Percentiles rank a stretch among this genome's conserved stretches.
These are phyloP conservation scores for Pseudomyrmex dendroicus DNA, from an alignment of 1,140 invertebrate genomes.

Conservation along the genomic window DNA sequence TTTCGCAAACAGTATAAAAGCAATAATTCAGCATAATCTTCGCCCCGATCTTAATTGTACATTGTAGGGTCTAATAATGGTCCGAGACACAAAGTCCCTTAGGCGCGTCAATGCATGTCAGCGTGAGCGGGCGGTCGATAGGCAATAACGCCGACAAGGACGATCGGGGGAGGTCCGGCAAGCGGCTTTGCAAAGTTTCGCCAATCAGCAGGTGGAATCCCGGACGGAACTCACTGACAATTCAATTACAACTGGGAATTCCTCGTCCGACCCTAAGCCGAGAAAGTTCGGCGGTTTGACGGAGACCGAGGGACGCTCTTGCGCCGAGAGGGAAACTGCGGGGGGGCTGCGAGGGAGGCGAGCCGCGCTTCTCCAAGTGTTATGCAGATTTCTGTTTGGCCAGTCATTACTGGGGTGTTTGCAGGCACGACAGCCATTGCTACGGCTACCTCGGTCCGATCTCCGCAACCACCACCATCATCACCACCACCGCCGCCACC, in stretches of 20 bases:
- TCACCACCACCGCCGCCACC: neutral
- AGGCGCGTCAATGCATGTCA: slow-evolving; percentile 34
- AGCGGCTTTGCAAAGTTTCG: slow-evolving; percentile 74
- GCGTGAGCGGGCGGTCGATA: slow-evolving; percentile 22
- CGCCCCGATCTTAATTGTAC: slow-evolving; percentile 36
- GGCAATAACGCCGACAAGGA: slow-evolving; percentile 63
- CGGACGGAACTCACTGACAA: slow-evolving; percentile 76
- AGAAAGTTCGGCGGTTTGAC: slow-evolving; percentile 78
- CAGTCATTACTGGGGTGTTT: slow-evolving; percentile 76
- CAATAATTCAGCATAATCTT: neutral
- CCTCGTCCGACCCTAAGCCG: slow-evolving; percentile 74
- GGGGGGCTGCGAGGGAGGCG: slow-evolving; percentile 62
- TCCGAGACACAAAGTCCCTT: slow-evolving; percentile 43
- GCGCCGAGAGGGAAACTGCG: slow-evolving; percentile 4
- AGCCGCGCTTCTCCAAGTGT: slow-evolving; percentile 78
- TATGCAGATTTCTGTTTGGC: slow-evolving; percentile 85
- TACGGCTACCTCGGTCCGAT: slow-evolving; percentile 51
- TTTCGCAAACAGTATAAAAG: neutral
- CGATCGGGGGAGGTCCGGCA: slow-evolving; percentile 69
- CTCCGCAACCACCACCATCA: slow-evolving; percentile 28
- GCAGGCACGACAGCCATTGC: slow-evolving; percentile 66
- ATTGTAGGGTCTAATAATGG: slow-evolving; percentile 45
- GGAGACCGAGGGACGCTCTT: slow-evolving; percentile 60
- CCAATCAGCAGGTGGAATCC: slow-evolving; percentile 75
- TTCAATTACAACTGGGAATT: slow-evolving; percentile 83